These are phyloP conservation scores for Collichthys lucidus DNA, from an alignment of 2,113 vertebrate species.

Conservation along the genomic window DNA sequence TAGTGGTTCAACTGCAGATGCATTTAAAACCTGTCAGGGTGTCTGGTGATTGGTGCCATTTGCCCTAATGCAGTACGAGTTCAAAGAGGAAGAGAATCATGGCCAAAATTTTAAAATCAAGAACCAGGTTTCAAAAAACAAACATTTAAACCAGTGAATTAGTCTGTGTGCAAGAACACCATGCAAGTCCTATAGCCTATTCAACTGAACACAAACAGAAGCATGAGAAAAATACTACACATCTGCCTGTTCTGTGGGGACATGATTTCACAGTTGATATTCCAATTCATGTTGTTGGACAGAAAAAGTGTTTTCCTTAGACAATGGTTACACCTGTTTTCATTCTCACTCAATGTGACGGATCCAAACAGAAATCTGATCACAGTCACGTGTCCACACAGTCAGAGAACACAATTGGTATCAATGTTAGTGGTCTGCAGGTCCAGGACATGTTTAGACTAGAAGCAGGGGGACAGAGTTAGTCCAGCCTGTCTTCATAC, in stretches of 20 bases:
- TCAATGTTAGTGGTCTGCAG: background rate
- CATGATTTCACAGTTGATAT: slow-evolving; percentile 38
- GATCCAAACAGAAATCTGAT: slow-evolving; percentile 5
- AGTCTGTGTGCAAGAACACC: slow-evolving; percentile 24
- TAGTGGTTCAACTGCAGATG: background rate
- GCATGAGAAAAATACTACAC: background rate
- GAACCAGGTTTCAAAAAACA: background rate
- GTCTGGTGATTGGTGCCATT: background rate
- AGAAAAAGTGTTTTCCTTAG: slow-evolving; percentile 19
- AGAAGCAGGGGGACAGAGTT: background rate
- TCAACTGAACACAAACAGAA: slow-evolving; percentile 2
- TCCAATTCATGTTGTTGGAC: background rate
- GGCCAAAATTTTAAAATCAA: slow-evolving; percentile 1
- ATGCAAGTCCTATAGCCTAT: slow-evolving; percentile 11
- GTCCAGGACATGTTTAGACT: background rate
- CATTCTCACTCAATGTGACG: background rate
- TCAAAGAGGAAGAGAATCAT: background rate
- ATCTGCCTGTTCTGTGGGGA: slow-evolving; percentile 34
- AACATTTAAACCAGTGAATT: background rate
- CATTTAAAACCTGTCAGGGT: background rate
- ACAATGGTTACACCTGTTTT: slow-evolving; percentile 48
- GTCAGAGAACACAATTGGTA: background rate
- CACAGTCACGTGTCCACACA: slow-evolving; percentile 16
- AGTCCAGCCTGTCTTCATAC: background rate
- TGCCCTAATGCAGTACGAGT: background rate